Conservation (phyloP, 1,140 invertebrate species). For the Dinothrombium tinctorium region DNA sequence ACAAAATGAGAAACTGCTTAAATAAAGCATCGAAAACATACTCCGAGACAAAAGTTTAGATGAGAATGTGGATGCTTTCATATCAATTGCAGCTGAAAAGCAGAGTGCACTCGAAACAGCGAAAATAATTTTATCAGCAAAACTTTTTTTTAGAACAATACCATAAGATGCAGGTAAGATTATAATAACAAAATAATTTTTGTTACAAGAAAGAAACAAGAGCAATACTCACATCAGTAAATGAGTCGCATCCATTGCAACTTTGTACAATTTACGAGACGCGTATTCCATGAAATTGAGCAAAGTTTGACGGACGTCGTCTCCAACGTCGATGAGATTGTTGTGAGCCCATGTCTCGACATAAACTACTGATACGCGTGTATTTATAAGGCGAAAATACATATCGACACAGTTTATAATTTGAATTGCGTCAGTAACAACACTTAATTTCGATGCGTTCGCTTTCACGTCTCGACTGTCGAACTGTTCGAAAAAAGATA, state of each 20-base stretch:
- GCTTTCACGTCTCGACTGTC: conserved; percentile 50
- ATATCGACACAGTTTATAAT: conserved; percentile 88
- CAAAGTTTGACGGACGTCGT: conserved; percentile 36
- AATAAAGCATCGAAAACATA: too few species aligned
- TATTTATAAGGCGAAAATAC: conserved; percentile 77
- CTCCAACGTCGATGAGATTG: conserved; percentile 47
- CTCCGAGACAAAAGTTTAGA: too few species aligned
- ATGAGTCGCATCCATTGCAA: conserved; percentile 67
- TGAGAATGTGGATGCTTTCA: too few species aligned
- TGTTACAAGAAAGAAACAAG: neutral
- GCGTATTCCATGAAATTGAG: conserved; percentile 72
- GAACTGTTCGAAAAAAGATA: conserved; percentile 29
- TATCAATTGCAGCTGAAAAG: too few species aligned
- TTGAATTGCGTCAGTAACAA: conserved; percentile 80
- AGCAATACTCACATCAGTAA: conserved; percentile 51
- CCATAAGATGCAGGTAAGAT: too few species aligned
- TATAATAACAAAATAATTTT: too few species aligned
- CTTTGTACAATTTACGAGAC: conserved; percentile 48
- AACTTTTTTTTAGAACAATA: too few species aligned
- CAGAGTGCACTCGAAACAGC: too few species aligned
- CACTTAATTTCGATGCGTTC: conserved; percentile 62
- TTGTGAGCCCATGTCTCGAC: conserved; percentile 81
- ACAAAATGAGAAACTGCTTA: too few species aligned
- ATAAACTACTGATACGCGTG: conserved; percentile 75
- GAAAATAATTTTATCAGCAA: too few species aligned